Base-by-base conservation (phyloP, 2,797 vertebrate species). In the Allobates femoralis region DNA sequence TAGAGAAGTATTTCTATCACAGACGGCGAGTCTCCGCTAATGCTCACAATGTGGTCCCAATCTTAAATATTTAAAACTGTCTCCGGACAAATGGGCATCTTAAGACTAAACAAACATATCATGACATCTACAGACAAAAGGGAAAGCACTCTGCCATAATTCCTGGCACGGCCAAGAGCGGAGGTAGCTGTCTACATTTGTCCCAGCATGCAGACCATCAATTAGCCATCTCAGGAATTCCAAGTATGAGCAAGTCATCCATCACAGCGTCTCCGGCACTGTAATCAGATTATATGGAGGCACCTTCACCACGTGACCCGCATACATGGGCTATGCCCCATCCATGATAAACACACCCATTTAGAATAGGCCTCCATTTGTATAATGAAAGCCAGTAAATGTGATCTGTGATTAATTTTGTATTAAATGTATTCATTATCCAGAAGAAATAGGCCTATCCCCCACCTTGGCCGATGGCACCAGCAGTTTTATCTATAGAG, bases 171-270 rank as follows among this genome's bases (percentile, higher is more conserved):
- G 53, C 76, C 26, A 75, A 12, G 66, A 66, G 28, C n/a, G 21
- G 32, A 86, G 58, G 64, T 55, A 75, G 32, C 62, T 23, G 58
- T 53, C 73, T 86, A 74, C 74, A 84, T 87, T 28, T 74, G 86
- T 73, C 58, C 69, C 50, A 66, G 83, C 86, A 88, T 80, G 86
- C 78, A 76, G 82, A 74, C 83, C 71, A 88, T 88, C 78, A 88
- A 88, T 88, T 88, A 88, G 77, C 67, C 50, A 67, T 73, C 58
- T 28, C 50, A 76, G 86, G 86, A 88, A 88, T 88, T 88, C 81
- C 23, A 85, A 85, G 77, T 75, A 88, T 88, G 86, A 81, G 60
- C 32, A 26, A 56, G 60, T 62, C 83, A 88, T 88, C 75, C 83
- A 88, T 88, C 71, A 66, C 34, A 84, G 73, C 64, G 81, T 71